Evolutionary conservation across 30 jellyfish, hydroid and myxozoan species (phyloP).

Genomic region (Hydractinia symbiolongicarpus): DNA sequence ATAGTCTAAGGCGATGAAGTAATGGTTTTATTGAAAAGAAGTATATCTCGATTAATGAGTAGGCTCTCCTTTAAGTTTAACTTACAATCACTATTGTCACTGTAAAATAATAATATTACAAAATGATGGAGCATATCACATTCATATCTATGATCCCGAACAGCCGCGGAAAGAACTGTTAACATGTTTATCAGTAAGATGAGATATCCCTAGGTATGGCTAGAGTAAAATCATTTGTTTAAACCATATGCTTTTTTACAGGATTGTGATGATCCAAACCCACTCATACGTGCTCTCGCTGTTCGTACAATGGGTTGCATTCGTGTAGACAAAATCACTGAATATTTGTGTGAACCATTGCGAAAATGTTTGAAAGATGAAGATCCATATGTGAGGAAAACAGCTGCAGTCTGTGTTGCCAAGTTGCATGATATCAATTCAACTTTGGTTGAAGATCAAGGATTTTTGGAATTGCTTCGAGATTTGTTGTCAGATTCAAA

Average conservation of each 20-base stretch:
- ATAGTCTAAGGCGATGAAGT: no score
- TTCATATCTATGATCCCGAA: no score
- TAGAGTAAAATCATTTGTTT: no score
- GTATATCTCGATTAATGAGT: no score
- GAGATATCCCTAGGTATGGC: no score
- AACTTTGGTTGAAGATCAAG: constrained; percentile 94
- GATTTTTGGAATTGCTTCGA: constrained; percentile 75
- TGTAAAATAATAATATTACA: no score
- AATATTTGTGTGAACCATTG: constrained; percentile 92
- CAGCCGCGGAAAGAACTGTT: no score
- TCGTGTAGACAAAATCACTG: constrained; percentile 89
- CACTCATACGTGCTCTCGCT: constrained; percentile 97
- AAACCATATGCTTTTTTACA: constrained; percentile 1
- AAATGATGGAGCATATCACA: no score
- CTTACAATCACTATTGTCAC: no score
- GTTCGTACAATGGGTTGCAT: constrained; percentile 99
- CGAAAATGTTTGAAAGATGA: constrained; percentile 93
- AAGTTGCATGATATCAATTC: constrained; percentile 85
- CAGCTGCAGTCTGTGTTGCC: constrained; percentile 99
- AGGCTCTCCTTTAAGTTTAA: no score
- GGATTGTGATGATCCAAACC: constrained; percentile 99
- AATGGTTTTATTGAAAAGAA: no score
- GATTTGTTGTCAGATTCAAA: constrained; percentile 92
- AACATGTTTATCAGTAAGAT: no score
- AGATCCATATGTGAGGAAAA: constrained; percentile 98